These are phyloP conservation scores for Sparus aurata DNA, from an alignment of 2,797 vertebrate genomes.

Conservation along the genomic window DNA sequence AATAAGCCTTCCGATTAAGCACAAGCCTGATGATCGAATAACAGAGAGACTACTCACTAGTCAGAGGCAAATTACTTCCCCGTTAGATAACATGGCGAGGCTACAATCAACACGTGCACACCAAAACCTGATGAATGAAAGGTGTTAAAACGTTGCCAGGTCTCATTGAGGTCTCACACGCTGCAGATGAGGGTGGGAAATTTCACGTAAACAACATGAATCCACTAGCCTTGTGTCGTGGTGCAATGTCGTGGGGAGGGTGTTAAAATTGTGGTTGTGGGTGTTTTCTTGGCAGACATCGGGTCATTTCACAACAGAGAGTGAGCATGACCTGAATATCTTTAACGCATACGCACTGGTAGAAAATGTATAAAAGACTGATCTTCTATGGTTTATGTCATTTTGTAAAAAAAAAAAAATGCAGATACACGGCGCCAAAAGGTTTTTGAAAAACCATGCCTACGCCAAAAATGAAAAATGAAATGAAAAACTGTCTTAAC, in stretches of 20 bases:
- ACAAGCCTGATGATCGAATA: neutral
- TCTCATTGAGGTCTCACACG: constrained; percentile 16
- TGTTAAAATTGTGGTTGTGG: constrained; percentile 9
- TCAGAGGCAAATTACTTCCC: neutral
- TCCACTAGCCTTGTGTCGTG: constrained; percentile 4
- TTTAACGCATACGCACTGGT: neutral
- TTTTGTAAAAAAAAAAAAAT: no score
- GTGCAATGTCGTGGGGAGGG: constrained; percentile 7
- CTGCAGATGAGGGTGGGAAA: neutral
- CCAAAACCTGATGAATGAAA: neutral
- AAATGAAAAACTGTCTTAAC: neutral
- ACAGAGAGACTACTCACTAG: neutral
- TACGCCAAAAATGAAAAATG: neutral
- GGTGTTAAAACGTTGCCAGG: neutral
- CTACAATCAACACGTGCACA: neutral
- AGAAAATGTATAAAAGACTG: neutral
- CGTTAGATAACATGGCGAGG: neutral
- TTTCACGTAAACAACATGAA: constrained; percentile 16
- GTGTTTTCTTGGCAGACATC: constrained; percentile 8
- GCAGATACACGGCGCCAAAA: neutral
- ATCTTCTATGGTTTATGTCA: neutral
- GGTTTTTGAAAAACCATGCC: neutral
- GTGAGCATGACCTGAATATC: neutral
- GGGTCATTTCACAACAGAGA: constrained; percentile 1
- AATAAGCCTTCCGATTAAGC: neutral